Percentiles rank a stretch among this genome's conserved stretches.
phyloP scores from a whole-genome alignment of 2,113 vertebrate species.

The sheep (Ovis aries) region DNA sequence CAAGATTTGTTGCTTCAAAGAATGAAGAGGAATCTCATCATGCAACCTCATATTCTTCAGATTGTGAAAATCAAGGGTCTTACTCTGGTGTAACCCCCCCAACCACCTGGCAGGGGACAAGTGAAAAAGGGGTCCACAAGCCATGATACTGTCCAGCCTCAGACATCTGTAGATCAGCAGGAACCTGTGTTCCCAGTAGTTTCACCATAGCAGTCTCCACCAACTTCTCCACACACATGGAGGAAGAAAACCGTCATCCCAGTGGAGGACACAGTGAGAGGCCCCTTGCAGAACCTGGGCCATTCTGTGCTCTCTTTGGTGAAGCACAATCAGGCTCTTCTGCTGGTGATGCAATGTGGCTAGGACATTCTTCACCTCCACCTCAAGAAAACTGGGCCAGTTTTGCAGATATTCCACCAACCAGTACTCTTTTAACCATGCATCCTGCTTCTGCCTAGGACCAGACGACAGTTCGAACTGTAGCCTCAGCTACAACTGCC shows the following conservation, averaged over 20 bases:
- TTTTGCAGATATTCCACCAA: slow-evolving; percentile 97
- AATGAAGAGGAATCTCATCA: slow-evolving; percentile 93
- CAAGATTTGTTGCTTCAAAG: slow-evolving; percentile 92
- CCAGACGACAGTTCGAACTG: slow-evolving; percentile 93
- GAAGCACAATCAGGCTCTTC: slow-evolving; percentile 91
- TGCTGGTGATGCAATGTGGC: slow-evolving; percentile 91
- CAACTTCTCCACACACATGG: slow-evolving; percentile 92
- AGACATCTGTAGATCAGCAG: slow-evolving; percentile 88
- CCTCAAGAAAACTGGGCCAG: slow-evolving; percentile 99
- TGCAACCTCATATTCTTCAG: slow-evolving; percentile 87
- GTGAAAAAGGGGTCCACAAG: slow-evolving; percentile 92
- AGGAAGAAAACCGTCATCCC: slow-evolving; percentile 93
- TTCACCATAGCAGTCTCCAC: slow-evolving; percentile 96
- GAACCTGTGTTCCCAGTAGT: slow-evolving; percentile 95
- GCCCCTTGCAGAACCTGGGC: slow-evolving; percentile 84
- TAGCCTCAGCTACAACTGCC: slow-evolving; percentile 88
- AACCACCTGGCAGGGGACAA: slow-evolving; percentile 90
- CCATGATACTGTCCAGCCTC: slow-evolving; percentile 90
- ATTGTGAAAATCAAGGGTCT: slow-evolving; percentile 90
- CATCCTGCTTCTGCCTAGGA: slow-evolving; percentile 96
- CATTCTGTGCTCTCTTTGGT: slow-evolving; percentile 92
- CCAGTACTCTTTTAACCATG: slow-evolving; percentile 94
- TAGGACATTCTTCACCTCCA: slow-evolving; percentile 93
- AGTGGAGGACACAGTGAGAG: slow-evolving; percentile 92
- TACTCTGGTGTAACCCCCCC: slow-evolving; percentile 93